These are phyloP conservation scores for Dasypus novemcinctus DNA, from an alignment of 2,113 vertebrate genomes.

Conservation along the genomic window DNA sequence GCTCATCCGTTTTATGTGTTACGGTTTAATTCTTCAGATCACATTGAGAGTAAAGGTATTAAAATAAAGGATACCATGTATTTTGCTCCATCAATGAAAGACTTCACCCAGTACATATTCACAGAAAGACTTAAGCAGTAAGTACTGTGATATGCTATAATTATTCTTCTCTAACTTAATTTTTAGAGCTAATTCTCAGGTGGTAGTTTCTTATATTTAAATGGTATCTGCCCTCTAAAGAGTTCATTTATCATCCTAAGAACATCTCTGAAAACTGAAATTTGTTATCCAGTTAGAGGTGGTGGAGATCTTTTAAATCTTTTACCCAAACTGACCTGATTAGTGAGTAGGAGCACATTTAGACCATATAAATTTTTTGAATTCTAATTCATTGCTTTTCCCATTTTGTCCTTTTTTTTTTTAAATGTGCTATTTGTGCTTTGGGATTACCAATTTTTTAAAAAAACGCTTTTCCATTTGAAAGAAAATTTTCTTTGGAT, in stretches of 20 bases:
- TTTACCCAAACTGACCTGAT: not conserved
- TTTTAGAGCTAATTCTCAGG: slow-evolving; percentile 13
- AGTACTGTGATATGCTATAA: slow-evolving; percentile 70
- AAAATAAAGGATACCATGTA: slow-evolving; percentile 88
- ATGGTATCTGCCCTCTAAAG: not conserved
- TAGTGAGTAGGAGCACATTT: not conserved
- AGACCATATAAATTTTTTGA: not conserved
- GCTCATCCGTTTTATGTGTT: slow-evolving; percentile 93
- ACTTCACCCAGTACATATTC: slow-evolving; percentile 94
- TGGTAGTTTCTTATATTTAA: not conserved
- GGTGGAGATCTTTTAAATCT: not conserved
- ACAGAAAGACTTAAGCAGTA: slow-evolving; percentile 88
- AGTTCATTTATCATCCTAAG: not conserved
- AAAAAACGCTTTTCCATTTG: not conserved
- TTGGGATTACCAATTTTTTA: not conserved
- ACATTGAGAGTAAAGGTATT: slow-evolving; percentile 87
- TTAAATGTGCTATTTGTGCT: not conserved
- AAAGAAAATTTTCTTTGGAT: slow-evolving; percentile 19
- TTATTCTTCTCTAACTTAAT: not conserved
- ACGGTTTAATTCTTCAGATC: slow-evolving; percentile 90
- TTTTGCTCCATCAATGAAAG: slow-evolving; percentile 90
- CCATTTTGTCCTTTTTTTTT: not conserved
- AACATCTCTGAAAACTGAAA: not conserved
- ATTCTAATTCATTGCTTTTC: not conserved
- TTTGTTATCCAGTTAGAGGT: not conserved